Conservation (phyloP, 2,797 vertebrate species). For the Meriones psammophilus region DNA sequence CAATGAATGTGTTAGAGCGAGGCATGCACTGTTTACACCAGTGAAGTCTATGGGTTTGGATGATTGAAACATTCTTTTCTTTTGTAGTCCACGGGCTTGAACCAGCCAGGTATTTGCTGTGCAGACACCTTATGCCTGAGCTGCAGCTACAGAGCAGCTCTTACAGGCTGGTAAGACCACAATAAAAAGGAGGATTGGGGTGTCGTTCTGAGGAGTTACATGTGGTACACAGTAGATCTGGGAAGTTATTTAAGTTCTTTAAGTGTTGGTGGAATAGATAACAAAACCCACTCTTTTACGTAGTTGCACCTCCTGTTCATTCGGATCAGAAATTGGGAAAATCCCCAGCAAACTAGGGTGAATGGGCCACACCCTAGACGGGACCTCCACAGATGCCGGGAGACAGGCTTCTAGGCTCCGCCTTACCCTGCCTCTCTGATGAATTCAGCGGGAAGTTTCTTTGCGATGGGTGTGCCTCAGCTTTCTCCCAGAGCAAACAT, state of each 20-base stretch:
- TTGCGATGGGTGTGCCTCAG: not conserved
- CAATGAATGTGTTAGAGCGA: not conserved
- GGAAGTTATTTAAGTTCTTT: slow-evolving; percentile 17
- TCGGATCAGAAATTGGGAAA: not conserved
- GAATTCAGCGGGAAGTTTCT: not conserved
- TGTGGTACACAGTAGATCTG: not conserved
- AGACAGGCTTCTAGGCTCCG: not conserved
- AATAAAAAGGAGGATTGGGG: not conserved
- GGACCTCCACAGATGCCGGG: not conserved
- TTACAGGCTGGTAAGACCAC: not conserved
- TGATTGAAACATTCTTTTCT: not conserved
- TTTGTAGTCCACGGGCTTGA: not conserved
- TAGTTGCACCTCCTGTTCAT: not conserved
- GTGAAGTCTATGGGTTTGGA: not conserved
- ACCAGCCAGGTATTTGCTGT: not conserved
- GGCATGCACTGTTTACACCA: not conserved
- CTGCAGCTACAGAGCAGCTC: not conserved
- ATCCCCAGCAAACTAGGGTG: not conserved
- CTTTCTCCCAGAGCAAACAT: not conserved
- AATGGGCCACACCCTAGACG: not conserved
- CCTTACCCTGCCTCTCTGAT: not conserved
- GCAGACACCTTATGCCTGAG: not conserved
- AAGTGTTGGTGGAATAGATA: not conserved
- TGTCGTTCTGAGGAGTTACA: not conserved
- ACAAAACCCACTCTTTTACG: not conserved